These are phyloP conservation scores for Pangasius sanitwongsei DNA, from an alignment of 2,797 vertebrate species.

Conservation along the genomic window DNA sequence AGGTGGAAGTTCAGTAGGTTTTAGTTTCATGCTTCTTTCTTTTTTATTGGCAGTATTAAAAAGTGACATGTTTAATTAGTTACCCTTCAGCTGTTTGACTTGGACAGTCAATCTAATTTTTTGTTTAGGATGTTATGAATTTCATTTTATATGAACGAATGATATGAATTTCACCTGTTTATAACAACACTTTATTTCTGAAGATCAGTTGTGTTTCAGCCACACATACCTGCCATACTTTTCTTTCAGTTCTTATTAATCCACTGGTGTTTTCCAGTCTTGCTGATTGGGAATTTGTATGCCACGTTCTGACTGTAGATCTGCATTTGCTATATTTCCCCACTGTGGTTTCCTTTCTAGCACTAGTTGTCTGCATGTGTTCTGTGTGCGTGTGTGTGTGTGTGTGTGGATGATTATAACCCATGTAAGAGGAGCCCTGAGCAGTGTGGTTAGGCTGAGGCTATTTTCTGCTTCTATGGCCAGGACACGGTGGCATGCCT, in stretches of 20 bases:
- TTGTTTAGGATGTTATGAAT: background rate
- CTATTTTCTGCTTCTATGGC: conserved; percentile 80
- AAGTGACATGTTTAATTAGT: background rate
- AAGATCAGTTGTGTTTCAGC: background rate
- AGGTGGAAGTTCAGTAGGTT: background rate
- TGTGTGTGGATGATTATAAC: conserved; percentile 68
- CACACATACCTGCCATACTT: background rate
- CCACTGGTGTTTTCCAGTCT: background rate
- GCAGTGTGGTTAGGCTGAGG: conserved; percentile 71
- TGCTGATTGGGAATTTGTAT: background rate
- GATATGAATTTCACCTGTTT: background rate
- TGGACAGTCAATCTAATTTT: background rate
- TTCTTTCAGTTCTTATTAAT: conserved; percentile 5
- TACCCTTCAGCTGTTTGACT: background rate
- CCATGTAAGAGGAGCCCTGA: conserved; percentile 72
- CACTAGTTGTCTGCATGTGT: conserved; percentile 33
- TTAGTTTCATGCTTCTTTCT: background rate
- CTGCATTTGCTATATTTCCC: conserved; percentile 46
- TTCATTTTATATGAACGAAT: background rate
- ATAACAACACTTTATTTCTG: background rate
- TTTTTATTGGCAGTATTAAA: background rate
- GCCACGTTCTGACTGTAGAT: conserved; percentile 44
- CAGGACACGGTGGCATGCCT: conserved; percentile 75
- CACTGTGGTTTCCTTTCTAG: conserved; percentile 47
- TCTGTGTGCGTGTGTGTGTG: conserved; percentile 18